phyloP scores from a whole-genome alignment of 2,797 vertebrate species.

The Protosalanx chinensis region DNA sequence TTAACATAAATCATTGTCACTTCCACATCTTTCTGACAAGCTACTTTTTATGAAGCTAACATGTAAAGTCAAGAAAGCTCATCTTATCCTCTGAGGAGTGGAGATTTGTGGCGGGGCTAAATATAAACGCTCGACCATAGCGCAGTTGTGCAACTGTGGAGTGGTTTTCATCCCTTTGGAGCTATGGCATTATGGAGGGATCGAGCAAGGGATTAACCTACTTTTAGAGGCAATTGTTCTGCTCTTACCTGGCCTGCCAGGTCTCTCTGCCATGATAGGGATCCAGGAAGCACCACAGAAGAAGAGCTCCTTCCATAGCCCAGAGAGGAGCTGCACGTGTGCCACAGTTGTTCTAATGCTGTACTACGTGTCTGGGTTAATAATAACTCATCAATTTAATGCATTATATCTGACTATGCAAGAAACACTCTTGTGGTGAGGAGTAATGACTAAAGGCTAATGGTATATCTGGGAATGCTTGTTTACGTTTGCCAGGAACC shows the following conservation, averaged over 20 bases:
- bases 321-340: neutral
- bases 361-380: neutral
- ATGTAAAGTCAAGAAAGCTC: constrained; percentile 31
- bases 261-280: constrained; percentile 10
- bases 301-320: neutral
- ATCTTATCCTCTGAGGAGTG: constrained; percentile 32
- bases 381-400: neutral
- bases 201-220: constrained; percentile 55
- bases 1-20: neutral
- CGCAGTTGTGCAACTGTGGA: constrained; percentile 39
- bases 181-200: constrained; percentile 14
- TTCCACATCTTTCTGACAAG: neutral
- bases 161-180: constrained; percentile 41
- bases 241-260: constrained; percentile 48
- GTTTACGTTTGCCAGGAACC: too few relatives aligned
- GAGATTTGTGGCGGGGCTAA: constrained; percentile 50
- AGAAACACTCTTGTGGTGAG: neutral
- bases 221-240: constrained; percentile 40
- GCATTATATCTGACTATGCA: neutral
- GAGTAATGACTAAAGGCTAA: too few relatives aligned
- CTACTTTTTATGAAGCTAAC: constrained; percentile 8
- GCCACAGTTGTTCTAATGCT: constrained; percentile 1
- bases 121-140: constrained; percentile 37
- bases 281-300: constrained; percentile 13
- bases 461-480: too few relatives aligned